Conservation (phyloP, 2,797 vertebrate genomes). For the Champsocephalus gunnari region DNA sequence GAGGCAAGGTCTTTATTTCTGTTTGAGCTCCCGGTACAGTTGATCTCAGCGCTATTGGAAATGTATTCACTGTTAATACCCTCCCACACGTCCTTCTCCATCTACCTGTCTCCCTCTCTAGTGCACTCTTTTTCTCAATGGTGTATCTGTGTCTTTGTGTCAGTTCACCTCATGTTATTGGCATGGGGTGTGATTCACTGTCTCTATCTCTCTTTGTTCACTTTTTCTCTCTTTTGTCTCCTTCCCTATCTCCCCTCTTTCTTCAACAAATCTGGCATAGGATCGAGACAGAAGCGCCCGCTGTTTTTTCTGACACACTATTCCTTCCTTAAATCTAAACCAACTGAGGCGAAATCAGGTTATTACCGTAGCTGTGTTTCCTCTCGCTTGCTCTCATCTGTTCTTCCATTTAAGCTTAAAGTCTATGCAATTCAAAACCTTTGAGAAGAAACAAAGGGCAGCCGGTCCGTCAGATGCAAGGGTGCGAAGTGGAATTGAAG, state of each 20-base stretch:
- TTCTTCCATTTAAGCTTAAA: constrained; percentile 67
- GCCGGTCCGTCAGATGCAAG: constrained; percentile 53
- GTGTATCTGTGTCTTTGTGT: constrained; percentile 73
- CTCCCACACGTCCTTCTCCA: constrained; percentile 61
- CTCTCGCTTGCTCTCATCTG: constrained; percentile 39
- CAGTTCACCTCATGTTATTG: constrained; percentile 71
- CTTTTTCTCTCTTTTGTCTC: constrained; percentile 60
- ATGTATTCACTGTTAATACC: constrained; percentile 69
- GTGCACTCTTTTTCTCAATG: constrained; percentile 62
- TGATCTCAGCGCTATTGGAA: constrained; percentile 72
- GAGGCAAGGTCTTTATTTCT: constrained; percentile 64
- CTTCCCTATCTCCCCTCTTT: constrained; percentile 54
- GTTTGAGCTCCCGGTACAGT: constrained; percentile 64
- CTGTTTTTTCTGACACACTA: constrained; percentile 78
- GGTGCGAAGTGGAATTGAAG: constrained; percentile 59
- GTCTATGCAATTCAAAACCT: constrained; percentile 75
- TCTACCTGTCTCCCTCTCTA: constrained; percentile 41
- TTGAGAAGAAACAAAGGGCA: constrained; percentile 70
- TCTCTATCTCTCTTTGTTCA: constrained; percentile 70
- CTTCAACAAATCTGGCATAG: constrained; percentile 70
- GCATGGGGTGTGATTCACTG: constrained; percentile 66
- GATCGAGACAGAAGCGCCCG: constrained; percentile 72
- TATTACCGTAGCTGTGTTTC: constrained; percentile 77
- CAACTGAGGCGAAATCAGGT: constrained; percentile 80
- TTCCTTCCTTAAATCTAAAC: constrained; percentile 82